A percentile compares a stretch with the other conserved stretches of the same genome.
Evolutionary conservation across 2,113 vertebrate genomes (phyloP).

Genomic region (Pagrus major): DNA sequence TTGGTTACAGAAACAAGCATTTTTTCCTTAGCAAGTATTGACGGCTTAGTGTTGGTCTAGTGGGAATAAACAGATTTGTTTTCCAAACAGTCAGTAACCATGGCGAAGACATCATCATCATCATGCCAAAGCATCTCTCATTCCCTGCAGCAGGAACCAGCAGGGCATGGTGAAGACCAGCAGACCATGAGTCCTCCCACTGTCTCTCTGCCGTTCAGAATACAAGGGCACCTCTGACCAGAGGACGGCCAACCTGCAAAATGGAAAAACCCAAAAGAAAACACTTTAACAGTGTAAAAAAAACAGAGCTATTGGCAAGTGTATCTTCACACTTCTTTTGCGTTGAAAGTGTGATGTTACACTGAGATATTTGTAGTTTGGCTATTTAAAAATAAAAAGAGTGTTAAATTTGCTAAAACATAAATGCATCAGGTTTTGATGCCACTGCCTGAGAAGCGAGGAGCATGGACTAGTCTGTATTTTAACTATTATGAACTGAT

Average conservation of each 20-base stretch:
- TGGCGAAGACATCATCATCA: slow-evolving; percentile 46
- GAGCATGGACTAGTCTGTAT: no score
- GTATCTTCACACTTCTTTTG: not conserved
- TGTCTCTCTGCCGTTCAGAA: slow-evolving; percentile 41
- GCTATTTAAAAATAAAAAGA: not conserved
- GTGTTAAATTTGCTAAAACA: not conserved
- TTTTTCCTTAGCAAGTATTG: slow-evolving; percentile 1
- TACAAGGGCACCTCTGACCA: slow-evolving; percentile 60
- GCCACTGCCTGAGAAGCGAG: not conserved
- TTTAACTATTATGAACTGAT: no score
- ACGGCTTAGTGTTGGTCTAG: slow-evolving; percentile 20
- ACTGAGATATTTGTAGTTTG: not conserved
- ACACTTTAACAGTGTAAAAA: not conserved
- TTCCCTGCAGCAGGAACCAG: slow-evolving; percentile 61
- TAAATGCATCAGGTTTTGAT: not conserved
- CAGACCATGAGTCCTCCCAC: slow-evolving; percentile 48
- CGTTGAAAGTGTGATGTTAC: not conserved
- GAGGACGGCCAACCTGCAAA: slow-evolving; percentile 18
- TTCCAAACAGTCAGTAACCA: slow-evolving; percentile 56
- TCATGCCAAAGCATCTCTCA: slow-evolving; percentile 52
- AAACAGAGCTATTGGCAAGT: not conserved
- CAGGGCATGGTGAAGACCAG: slow-evolving; percentile 48
- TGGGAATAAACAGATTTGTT: slow-evolving; percentile 50
- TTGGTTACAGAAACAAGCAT: not conserved
- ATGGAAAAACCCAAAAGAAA: slow-evolving; percentile 8